Base-by-base conservation (phyloP, 2,888 invertebrate species). In the Isoperla grammatica region DNA sequence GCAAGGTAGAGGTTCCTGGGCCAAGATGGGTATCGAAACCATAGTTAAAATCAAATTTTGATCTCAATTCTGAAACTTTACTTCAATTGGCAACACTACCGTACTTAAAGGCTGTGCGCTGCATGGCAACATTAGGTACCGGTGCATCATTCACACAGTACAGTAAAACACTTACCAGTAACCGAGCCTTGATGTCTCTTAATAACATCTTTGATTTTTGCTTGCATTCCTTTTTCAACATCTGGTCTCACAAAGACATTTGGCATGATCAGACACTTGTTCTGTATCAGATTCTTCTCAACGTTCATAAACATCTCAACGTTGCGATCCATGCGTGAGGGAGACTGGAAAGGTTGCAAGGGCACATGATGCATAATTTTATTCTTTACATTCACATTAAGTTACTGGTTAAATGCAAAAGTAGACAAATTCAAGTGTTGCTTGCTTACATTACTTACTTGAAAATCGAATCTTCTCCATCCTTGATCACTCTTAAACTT, bases 401-500 rank as follows among this genome's bases (percentile, higher is more conserved):
- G 11, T 37, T 5, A 40, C 11, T 4, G 42, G 15, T 40, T 4
- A 13, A 40, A 12, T 4, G 11, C 6, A 17, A 48, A 12, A 23
- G 4, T 9, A 48, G 19, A n/a, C 20, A 13, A 17, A 48, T 13
- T 4, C 4, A 48, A 13, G 5, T 4, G n/a, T 64, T 77, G 78
- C 79, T 79, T 83, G 86, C 86, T 82, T 86, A 87, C 79, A 22
- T 23, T 15, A 84, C 84, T n/a, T 74, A 89, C 86, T 76, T 90
- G 90, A 77, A 94, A 88, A 80, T 95, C 94, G 76, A 96, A 94
- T 76, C 94, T 85, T 72, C 95, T 85, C 87, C 93, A 96, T 75
- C 93, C 90, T 77, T 96, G 96, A 75, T 97, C 97, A 75, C 87
- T 88, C 77, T 95, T 95, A 79, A 93, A 96, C 72, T 92, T 91